Evolutionary conservation across 2,797 vertebrate species (phyloP), one percentile per base, ranked within the genome.

Genomic region (Sebastes steindachneri): DNA sequence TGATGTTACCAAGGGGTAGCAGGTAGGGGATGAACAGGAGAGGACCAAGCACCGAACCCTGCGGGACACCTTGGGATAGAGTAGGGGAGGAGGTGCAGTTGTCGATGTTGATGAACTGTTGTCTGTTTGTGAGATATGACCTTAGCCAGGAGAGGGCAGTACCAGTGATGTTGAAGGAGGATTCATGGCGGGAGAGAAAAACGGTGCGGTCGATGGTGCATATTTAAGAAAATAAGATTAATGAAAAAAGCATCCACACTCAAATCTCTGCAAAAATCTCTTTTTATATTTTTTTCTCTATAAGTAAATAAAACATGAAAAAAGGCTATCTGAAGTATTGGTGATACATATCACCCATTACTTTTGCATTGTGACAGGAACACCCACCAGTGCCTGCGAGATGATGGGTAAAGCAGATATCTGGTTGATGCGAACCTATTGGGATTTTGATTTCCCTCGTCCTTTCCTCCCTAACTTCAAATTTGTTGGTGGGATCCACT

Each of bases 391-490:
- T 23, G 82, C 80, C 57, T 98, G 97, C 74, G 96, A 98, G 89
- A 84, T 88, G 0, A 95, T 98, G 95, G 93, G 97, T 1, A 97
- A 93, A 88, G 97, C 96, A 60, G 98, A 99, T 72, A 95, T 99
- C 60, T 99, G 97, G 97, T 85, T 99, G 76, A 97, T 98, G 1
- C 86, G 97, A 75, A 97, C 97, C 7, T 99, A 97, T 74, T 99
- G 98, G 98, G 97, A 99, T 88, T 96, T 98, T 84, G 97, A 98
- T 79, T 99, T 96, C 89, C 97, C 97, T 59, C 95, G 95, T 10
- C 97, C 98, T 62, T 92, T 96, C 33, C 95, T 97, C 57, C 97
- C 97, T 3, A 99, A 98, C 90, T 99, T 98, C 73, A 96, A 97
- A 79, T 98, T 95, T 71, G 95, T 99, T 21, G 98, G 98, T 84